Conservation (phyloP, 2,113 vertebrate genomes). For the Saccopteryx leptura region DNA sequence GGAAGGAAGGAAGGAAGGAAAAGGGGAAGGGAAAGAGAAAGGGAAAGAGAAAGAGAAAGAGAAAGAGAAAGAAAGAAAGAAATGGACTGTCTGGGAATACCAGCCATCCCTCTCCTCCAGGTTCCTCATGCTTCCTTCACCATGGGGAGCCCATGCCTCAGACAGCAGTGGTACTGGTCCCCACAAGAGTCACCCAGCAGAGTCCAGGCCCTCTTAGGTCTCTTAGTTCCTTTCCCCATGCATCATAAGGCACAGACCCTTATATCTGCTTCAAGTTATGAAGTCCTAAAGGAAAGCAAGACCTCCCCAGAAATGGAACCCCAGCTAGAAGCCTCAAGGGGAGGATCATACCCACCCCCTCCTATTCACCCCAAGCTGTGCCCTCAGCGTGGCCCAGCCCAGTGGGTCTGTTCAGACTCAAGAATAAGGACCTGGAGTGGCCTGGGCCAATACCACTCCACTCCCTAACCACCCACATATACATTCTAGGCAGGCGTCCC, state of each 20-base stretch:
- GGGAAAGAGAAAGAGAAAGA: no score
- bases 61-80: no score
- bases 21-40: no score
- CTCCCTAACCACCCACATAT: background rate
- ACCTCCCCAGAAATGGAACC: background rate
- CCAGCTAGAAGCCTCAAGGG: background rate
- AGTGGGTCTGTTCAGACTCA: conserved; percentile 8
- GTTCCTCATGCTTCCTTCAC: background rate
- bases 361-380: background rate
- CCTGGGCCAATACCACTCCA: background rate
- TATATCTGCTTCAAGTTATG: background rate
- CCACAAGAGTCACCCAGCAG: background rate
- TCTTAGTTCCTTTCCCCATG: background rate
- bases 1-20: no score
- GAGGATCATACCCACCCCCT: background rate
- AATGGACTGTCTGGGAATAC: background rate
- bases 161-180: background rate
- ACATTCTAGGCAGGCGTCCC: no score
- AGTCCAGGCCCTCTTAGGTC: background rate
- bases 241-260: background rate
- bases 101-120: background rate
- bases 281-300: background rate
- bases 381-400: background rate
- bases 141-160: background rate
- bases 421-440: background rate